Evolutionary conservation across 2,888 invertebrate genomes (phyloP), one percentile per base, ranked within the genome.

Genomic region (Gonocerus acuteangulatus): DNA sequence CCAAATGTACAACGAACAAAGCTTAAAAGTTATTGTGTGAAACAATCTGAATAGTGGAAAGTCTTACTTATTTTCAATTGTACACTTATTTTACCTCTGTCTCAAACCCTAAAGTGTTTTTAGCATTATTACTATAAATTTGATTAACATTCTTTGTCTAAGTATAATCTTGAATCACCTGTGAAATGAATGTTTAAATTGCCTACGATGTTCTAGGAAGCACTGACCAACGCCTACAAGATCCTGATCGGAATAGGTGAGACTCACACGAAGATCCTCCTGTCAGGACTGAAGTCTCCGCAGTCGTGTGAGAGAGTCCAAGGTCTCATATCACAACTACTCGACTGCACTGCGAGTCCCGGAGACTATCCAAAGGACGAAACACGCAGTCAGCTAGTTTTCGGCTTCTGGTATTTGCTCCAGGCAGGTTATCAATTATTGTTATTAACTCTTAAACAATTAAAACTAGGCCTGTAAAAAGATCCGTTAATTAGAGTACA

Each of bases 391-490:
- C 87, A 85, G 63, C 80, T 92, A 66, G 83, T 91, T 0, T 86
- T 94, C 75, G 87, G 89, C 2, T 91, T 94, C 74, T 95, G 95
- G 95, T 95, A 90, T 73, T 84, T 87, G 60, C 75, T 95, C 57
- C 94, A 95, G 80, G 89, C 88, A 71, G 73, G 39, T 71, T 47
- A n/a, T n/a, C n/a, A n/a, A n/a, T n/a, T n/a, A 2, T 18, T 11
- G 11, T 34, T 34, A n/a, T 34, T 11, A 11, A 11, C 9, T 34
- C 36, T 34, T 34, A 34, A 9, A 34, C n/a, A 9, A 34, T n/a
- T n/a, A n/a, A n/a, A n/a, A n/a, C n/a, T n/a, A n/a, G n/a, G n/a
- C n/a, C 36, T 11, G 9, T 34, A 9, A n/a, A 34, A 34, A 34
- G 11, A 34, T 34, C 9, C 9, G 11, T 11, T 11, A 34, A 34